Base-by-base conservation (phyloP, 2,113 vertebrate genomes). In the Pungitius pungitius region DNA sequence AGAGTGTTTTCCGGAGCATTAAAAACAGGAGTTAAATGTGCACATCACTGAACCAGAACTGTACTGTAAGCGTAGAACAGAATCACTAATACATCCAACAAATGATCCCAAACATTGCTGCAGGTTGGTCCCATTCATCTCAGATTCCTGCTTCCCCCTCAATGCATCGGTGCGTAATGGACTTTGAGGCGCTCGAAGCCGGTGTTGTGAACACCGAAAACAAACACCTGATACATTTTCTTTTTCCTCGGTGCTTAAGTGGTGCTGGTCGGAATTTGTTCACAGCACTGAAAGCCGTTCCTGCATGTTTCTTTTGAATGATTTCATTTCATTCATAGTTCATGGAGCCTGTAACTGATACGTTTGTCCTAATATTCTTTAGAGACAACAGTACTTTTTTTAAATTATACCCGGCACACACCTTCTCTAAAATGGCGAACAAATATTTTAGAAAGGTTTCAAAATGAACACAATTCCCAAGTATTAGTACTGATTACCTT, bases 1-100 rank as follows among this genome's bases (percentile, higher is more conserved):
- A 27, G 67, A 35, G 33, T 6, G 33, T 30, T 42, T 74, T 20
- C 73, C 64, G 61, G 51, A 57, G 51, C 17, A 51, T n/a, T 75
- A 45, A 56, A 69, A 24, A 27, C 42, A 82, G 0, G 2, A 13
- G 40, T 64, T 20, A 56, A 14, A 40, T 6, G 27, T 3, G 33
- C 70, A 69, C 33, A 40, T 47, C 6, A 42, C 39, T 14, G 67
- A 72, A 52, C 42, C 39, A 49, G 14, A 2, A 7, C 42, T 47
- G n/a, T n/a, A n/a, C n/a, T n/a, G n/a, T n/a, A n/a, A n/a, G n/a
- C n/a, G n/a, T n/a, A n/a, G n/a, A n/a, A n/a, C n/a, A n/a, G n/a
- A n/a, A n/a, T n/a, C n/a, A n/a, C n/a, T n/a, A n/a, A n/a, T n/a
- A n/a, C n/a, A n/a, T n/a, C n/a, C n/a, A n/a, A n/a, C n/a, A 56